phyloP scores from a whole-genome alignment of 2,888 invertebrate genomes.

The Temnothorax ravouxi region DNA sequence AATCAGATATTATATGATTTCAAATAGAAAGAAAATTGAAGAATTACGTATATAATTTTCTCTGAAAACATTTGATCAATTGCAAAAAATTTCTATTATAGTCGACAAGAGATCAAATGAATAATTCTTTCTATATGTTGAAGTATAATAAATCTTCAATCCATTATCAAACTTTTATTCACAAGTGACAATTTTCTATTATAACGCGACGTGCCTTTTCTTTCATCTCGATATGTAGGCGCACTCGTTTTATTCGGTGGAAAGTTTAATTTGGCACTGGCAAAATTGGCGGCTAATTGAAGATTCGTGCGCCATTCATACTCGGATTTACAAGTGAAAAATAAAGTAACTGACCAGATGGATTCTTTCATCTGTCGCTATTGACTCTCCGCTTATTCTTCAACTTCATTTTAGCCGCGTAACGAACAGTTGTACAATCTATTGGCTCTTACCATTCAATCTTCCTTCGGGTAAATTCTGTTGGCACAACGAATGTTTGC shows the following conservation, averaged over 20 bases:
- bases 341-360: constrained; percentile 26
- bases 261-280: constrained; percentile 32
- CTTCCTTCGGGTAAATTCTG: background rate
- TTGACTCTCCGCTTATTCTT: constrained; percentile 25
- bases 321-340: constrained; percentile 40
- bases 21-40: background rate
- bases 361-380: constrained; percentile 33
- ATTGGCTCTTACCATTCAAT: background rate
- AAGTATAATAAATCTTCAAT: background rate
- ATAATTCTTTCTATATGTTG: background rate
- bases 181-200: constrained; percentile 21
- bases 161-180: constrained; percentile 11
- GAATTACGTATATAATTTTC: background rate
- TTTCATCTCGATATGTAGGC: background rate
- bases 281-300: constrained; percentile 47
- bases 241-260: constrained; percentile 7
- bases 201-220: background rate
- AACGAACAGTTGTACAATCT: constrained; percentile 33
- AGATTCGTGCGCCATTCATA: constrained; percentile 33
- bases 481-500: background rate
- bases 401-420: constrained; percentile 15
- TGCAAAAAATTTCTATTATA: background rate
- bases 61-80: background rate
- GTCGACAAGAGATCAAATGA: background rate
- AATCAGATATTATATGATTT: background rate